Evolutionary conservation across 2,888 invertebrate species (phyloP).

Genomic region (Venustoraphidia nigricollis): DNA sequence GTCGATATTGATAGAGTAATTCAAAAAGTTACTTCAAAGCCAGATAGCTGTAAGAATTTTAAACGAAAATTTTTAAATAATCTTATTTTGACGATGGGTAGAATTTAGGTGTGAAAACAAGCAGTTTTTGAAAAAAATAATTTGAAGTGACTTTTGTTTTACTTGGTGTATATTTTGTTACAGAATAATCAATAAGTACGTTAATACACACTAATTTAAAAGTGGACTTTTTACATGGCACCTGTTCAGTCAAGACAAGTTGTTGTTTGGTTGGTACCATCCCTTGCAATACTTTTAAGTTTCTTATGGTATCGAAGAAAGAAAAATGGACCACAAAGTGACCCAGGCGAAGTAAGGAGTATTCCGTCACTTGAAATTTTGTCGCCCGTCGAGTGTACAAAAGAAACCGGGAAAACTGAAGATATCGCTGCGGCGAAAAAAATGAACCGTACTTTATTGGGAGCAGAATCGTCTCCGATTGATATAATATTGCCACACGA

Average conservation of each 20-base stretch:
- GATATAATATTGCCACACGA: constrained; percentile 36
- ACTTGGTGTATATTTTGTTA: background rate
- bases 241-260: constrained; percentile 49
- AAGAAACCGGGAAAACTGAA: constrained; percentile 18
- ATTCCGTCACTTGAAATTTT: constrained; percentile 23
- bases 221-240: constrained; percentile 61
- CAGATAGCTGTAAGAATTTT: too few species aligned
- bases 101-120: too few species aligned
- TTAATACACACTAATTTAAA: constrained; percentile 26
- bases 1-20: too few species aligned
- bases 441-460: constrained; percentile 29
- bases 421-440: constrained; percentile 13
- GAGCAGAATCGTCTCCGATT: constrained; percentile 50
- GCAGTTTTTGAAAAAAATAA: background rate
- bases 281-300: constrained; percentile 62
- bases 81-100: too few species aligned
- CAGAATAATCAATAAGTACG: background rate
- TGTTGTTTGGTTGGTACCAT: constrained; percentile 64
- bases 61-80: too few species aligned
- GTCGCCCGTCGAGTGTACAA: constrained; percentile 19
- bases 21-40: too few species aligned
- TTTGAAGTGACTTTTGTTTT: background rate
- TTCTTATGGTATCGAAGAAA: constrained; percentile 73
- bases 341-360: constrained; percentile 48
- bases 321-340: constrained; percentile 56